These are phyloP conservation scores for Aricia agestis DNA, from an alignment of 1,140 invertebrate genomes.

Conservation along the genomic window DNA sequence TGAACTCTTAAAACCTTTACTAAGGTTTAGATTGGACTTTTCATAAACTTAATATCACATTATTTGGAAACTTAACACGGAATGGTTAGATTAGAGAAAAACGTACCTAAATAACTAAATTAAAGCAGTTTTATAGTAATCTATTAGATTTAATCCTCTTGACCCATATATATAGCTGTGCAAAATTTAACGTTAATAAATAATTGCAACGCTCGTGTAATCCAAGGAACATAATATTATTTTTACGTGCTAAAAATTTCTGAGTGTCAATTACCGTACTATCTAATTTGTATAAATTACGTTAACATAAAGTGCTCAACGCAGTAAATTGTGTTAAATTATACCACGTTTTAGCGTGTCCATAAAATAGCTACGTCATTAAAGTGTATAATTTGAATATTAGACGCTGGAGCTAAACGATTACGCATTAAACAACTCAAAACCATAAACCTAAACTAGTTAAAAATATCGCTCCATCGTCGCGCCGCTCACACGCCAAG, in stretches of 20 bases:
- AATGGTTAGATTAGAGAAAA: no score
- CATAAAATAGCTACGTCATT: neutral
- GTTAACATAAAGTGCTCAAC: neutral
- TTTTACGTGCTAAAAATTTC: neutral
- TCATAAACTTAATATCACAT: no score
- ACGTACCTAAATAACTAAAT: no score
- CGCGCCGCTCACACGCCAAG: slow-evolving; percentile 43
- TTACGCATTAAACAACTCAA: neutral
- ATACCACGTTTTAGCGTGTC: neutral
- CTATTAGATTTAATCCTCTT: no score
- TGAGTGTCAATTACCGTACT: neutral
- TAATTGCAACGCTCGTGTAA: no score
- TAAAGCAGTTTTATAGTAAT: no score
- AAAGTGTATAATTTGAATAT: slow-evolving; percentile 1
- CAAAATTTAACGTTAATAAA: no score
- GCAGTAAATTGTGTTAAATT: neutral
- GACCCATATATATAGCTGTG: no score
- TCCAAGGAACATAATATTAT: no score
- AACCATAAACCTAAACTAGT: slow-evolving; percentile 22
- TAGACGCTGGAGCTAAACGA: neutral
- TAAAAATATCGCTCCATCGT: slow-evolving; percentile 36
- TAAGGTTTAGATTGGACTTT: no score
- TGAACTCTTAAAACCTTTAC: no score
- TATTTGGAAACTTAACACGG: no score
- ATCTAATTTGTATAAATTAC: neutral